Base-by-base conservation (phyloP, 1,140 invertebrate species). In the Heliconius congener region DNA sequence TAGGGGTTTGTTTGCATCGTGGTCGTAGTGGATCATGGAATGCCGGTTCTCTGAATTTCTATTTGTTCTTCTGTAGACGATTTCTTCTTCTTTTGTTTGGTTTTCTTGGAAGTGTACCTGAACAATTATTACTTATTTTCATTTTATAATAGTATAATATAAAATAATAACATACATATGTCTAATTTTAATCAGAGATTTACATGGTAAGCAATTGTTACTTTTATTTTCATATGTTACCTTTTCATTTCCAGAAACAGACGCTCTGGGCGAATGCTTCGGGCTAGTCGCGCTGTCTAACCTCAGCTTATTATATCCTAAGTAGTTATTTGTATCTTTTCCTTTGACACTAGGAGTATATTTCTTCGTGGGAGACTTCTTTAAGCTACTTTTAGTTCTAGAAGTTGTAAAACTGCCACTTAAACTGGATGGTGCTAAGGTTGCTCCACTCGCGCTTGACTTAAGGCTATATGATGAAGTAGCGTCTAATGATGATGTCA, bases 11-110 rank as follows among this genome's bases (percentile, higher is more conserved):
- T 88, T 85, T 4, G 88, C 77, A 70, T 94, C 92, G 73, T 94
- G 92, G 73, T 94, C 93, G 80, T 94, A 94, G 46, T 94, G 93
- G 52, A 94, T 94, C 93, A 94, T 94, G 19, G 93, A 94, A 79
- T 94, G 93, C 3, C 93, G 91, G 78, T 94, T 93, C 70, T 92
- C 93, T 19, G 84, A 16, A 76, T 93, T 92, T 19, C 92, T 87
- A 71, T 88, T 93, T 0, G 89, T 83, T 4, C 92, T 87, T 34
- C 93, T 89, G 71, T 87, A 91, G 5, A 93, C 81, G 0, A 94
- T 90, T 81, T 93, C 91, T 9, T 90, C 87, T 81, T 93, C 91
- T 9, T 90, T 87, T 3, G 79, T 82, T 82, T 91, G 87, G 55
- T 76, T 87, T 77, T 94, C 93, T 88, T 94, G 87, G 70, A 94